phyloP scores from a whole-genome alignment of 2,113 vertebrate species.

The Pimephales promelas region DNA sequence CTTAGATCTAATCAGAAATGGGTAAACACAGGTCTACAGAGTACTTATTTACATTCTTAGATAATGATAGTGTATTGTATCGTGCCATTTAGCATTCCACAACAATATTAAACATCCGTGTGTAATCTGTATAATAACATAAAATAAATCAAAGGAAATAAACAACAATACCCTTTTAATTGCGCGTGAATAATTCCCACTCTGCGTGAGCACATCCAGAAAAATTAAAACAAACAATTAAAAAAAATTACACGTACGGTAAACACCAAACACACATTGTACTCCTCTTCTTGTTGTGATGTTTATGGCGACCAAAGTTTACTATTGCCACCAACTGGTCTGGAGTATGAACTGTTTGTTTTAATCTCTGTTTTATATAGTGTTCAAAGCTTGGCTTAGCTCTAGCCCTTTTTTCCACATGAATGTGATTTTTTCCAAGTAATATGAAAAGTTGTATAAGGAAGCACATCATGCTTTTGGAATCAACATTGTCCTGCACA shows the following conservation, averaged over 20 bases:
- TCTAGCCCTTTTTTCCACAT: too few relatives aligned
- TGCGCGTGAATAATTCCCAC: neutral
- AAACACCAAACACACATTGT: neutral
- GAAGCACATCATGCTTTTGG: too few relatives aligned
- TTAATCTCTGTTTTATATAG: too few relatives aligned
- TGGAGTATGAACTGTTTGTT: neutral
- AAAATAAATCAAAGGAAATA: neutral
- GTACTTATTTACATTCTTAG: neutral
- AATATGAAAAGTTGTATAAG: too few relatives aligned
- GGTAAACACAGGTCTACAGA: neutral
- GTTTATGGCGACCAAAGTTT: neutral
- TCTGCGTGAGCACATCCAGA: neutral
- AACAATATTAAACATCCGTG: neutral
- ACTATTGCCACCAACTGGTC: neutral
- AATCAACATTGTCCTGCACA: too few relatives aligned
- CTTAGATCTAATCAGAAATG: neutral
- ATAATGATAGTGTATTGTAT: neutral
- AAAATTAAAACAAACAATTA: neutral
- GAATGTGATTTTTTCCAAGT: too few relatives aligned
- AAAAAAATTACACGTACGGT: neutral
- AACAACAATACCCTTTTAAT: neutral
- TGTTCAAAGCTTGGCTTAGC: too few relatives aligned
- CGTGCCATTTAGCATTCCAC: neutral
- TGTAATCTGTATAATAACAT: neutral
- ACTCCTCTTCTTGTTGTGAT: neutral